Percentiles rank a stretch among this genome's conserved stretches.
These are phyloP conservation scores for Augochlorella aurata DNA, from an alignment of 2,888 invertebrate species.

Conservation along the genomic window DNA sequence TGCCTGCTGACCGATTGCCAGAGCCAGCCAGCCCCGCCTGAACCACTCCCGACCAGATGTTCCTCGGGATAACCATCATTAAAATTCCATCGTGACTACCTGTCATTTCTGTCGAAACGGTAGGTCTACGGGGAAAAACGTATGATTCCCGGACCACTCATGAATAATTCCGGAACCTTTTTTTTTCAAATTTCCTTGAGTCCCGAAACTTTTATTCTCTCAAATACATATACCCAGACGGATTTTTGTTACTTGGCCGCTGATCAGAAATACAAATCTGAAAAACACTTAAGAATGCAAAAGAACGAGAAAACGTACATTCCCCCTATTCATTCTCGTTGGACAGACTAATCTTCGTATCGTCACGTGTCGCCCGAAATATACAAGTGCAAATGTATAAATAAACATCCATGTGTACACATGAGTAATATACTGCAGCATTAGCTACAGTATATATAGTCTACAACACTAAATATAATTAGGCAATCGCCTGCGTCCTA, in stretches of 20 bases:
- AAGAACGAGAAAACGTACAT: neutral
- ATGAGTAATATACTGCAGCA: neutral
- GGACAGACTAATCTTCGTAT: neutral
- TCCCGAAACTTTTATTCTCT: neutral
- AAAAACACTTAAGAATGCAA: neutral
- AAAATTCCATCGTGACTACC: constrained; percentile 49
- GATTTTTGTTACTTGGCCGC: neutral
- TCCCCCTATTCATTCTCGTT: neutral
- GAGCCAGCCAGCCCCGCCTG: neutral
- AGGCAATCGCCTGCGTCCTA: neutral
- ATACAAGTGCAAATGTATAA: neutral
- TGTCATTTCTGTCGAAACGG: constrained; percentile 34
- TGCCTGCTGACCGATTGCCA: constrained; percentile 17
- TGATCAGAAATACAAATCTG: neutral
- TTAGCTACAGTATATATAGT: neutral
- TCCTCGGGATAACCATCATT: constrained; percentile 26
- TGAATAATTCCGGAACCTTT: constrained; percentile 25
- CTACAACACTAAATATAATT: neutral
- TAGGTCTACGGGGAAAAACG: neutral
- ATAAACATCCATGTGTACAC: neutral
- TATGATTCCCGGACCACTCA: neutral
- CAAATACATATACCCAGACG: neutral
- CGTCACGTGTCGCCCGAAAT: neutral
- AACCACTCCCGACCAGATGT: neutral
- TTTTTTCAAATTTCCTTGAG: neutral